Base-by-base conservation (phyloP, 2,888 invertebrate genomes). In the Drosophila greeni region DNA sequence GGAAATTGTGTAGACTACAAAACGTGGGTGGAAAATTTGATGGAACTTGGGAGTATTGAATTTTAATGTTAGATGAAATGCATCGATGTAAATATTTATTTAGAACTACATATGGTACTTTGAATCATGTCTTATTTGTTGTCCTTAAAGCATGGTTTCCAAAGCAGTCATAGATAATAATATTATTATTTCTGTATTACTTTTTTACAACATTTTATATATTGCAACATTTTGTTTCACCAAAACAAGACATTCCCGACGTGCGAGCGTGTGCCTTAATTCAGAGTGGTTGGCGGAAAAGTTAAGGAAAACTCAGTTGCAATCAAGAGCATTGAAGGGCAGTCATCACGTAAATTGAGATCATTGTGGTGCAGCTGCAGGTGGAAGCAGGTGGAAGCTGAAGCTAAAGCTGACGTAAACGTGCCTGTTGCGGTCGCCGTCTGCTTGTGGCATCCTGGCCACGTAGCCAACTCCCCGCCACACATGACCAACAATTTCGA, bases 401-500 rank as follows among this genome's bases (percentile, higher is more conserved):
- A 14, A n/a, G 29, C 24, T 16, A n/a, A 26, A 16, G 42, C 42
- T 24, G 34, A 20, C n/a, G 29, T 24, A 37, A 59, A 60, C 67
- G 67, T 67, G 67, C 60, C 61, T 70, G 43, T 53, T 58, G 70
- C 55, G 39, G 45, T 52, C 40, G 18, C 9, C 2, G 24, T 47
- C 29, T n/a, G n/a, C 33, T 18, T 33, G 43, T 14, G 45, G 65
- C 39, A 43, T 45, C 67, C 47, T 42, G 33, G 37, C 62, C 60
- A 60, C 53, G 60, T 67, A 49, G 39, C 20, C 18, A 20, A 11
- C 55, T 34, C 31, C 45, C 45, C 36, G 65, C 47, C 55, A 65
- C 66, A 65, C 55, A 65, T 65, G 66, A 33, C 37, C 43, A 61
- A 66, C 70, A 76, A 71, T 78, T 80, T 80, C 64, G 73, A 80